A percentile compares a stretch with the other conserved stretches of the same genome.
Conservation (phyloP, 2,888 invertebrate genomes). For the Spilarctia lutea region DNA sequence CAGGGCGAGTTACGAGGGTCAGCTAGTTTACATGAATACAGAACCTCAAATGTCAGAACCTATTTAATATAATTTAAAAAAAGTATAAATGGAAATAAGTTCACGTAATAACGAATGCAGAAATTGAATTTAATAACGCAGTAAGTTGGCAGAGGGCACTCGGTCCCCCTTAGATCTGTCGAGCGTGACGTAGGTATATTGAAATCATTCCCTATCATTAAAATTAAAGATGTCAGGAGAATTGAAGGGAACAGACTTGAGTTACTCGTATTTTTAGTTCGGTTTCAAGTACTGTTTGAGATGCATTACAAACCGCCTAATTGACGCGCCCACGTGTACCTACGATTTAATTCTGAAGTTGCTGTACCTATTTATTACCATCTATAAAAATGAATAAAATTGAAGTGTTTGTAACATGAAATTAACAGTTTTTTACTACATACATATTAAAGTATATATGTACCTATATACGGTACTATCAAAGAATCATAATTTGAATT, state of each 20-base stretch:
- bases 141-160: constrained; percentile 4
- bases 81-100: background rate
- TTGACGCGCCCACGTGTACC: background rate
- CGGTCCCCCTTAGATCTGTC: constrained; percentile 17
- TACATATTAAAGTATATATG: no score
- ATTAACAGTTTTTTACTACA: no score
- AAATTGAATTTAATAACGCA: constrained; percentile 18
- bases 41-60: background rate
- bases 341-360: background rate
- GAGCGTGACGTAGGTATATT: constrained; percentile 17
- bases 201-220: background rate
- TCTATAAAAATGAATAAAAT: no score
- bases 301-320: background rate
- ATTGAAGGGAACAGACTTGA: background rate
- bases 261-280: background rate
- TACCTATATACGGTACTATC: no score
- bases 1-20: no score
- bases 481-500: no score
- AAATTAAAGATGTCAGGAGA: background rate
- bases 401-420: no score
- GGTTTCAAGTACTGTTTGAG: background rate
- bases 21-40: background rate
- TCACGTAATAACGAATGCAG: constrained; percentile 25
- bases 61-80: background rate
- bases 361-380: no score